Conservation (phyloP, 2,113 vertebrate genomes). For the Ornithorhynchus anatinus region DNA sequence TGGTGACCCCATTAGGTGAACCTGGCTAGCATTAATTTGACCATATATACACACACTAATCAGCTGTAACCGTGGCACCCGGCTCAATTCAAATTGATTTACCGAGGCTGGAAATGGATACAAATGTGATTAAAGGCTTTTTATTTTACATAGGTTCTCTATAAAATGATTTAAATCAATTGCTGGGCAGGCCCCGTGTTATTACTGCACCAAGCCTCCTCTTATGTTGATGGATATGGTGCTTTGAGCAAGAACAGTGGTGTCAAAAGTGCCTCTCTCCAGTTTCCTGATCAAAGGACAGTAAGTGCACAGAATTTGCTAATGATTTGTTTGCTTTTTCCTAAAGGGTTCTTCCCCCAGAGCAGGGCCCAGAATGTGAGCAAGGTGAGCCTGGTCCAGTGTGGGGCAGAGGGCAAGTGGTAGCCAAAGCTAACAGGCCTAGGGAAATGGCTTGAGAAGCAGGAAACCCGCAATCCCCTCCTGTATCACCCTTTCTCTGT, state of each 20-base stretch:
- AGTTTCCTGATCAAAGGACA: not conserved
- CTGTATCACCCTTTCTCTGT: not conserved
- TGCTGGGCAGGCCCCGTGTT: conserved; percentile 49
- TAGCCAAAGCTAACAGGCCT: no score
- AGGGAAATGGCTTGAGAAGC: not conserved
- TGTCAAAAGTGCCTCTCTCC: not conserved
- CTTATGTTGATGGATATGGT: not conserved
- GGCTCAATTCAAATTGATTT: conserved; percentile 84
- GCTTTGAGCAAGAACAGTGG: not conserved
- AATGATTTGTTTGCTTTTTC: fast-evolving
- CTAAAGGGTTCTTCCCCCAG: not conserved
- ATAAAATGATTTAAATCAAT: conserved; percentile 79
- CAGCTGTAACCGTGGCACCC: conserved; percentile 76
- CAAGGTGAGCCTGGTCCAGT: not conserved
- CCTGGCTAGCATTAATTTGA: conserved; percentile 69
- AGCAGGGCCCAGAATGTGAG: no score
- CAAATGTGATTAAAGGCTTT: conserved; percentile 85
- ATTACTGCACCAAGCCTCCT: conserved; percentile 1
- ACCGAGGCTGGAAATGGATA: conserved; percentile 78
- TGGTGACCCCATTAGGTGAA: conserved; percentile 57
- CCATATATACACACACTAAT: conserved; percentile 72
- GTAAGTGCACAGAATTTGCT: not conserved
- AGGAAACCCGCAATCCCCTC: not conserved
- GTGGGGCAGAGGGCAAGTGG: not conserved
- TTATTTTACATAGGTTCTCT: conserved; percentile 78